phyloP scores from a whole-genome alignment of 2,113 vertebrate genomes.

The Myiopsitta monachus region DNA sequence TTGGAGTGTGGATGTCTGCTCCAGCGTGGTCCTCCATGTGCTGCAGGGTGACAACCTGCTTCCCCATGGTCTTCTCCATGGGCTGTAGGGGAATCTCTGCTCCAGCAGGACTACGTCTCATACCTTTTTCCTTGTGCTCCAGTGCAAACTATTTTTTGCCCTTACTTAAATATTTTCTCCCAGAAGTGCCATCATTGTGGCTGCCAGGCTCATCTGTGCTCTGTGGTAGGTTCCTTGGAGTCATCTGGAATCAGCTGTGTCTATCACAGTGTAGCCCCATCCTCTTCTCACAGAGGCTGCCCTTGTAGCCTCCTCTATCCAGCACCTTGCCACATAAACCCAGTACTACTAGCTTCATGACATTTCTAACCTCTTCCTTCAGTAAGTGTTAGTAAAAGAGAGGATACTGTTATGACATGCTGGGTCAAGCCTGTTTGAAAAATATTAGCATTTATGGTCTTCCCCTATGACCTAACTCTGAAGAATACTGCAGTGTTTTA shows the following conservation, averaged over 20 bases:
- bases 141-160: background rate
- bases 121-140: background rate
- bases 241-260: background rate
- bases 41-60: background rate
- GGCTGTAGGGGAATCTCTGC: background rate
- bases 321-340: background rate
- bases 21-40: rapidly evolving
- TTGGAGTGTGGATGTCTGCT: background rate
- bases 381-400: background rate
- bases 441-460: background rate
- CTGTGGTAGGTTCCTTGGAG: rapidly evolving
- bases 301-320: background rate
- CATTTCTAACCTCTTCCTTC: background rate
- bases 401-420: background rate
- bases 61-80: background rate
- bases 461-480: background rate
- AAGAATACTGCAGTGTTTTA: background rate
- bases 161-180: background rate
- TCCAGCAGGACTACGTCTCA: background rate
- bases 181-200: rapidly evolving
- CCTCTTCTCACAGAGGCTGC: background rate
- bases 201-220: background rate
- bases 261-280: background rate
- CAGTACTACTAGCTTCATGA: background rate
- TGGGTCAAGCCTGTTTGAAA: background rate